A percentile compares a stretch with the other conserved stretches of the same genome.
These are phyloP conservation scores for Oscheius sp. DNA, from an alignment of 1,140 invertebrate genomes.

Conservation along the genomic window DNA sequence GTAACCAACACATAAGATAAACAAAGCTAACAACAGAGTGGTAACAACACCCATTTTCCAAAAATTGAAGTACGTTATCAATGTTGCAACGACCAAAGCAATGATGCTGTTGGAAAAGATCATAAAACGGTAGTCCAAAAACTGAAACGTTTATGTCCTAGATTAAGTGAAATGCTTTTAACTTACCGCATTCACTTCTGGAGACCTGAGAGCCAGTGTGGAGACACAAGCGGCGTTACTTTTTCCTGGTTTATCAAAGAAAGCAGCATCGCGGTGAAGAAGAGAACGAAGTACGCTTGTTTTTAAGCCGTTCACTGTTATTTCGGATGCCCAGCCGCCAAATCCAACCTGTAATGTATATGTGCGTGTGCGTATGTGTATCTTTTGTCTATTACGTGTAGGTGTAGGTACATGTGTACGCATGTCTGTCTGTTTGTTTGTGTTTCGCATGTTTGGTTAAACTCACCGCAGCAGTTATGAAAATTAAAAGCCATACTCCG, in stretches of 20 bases:
- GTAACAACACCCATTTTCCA: slow-evolving; percentile 55
- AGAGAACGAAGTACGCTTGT: slow-evolving; percentile 46
- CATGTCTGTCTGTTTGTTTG: too few relatives aligned
- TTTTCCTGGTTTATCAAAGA: slow-evolving; percentile 65
- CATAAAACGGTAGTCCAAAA: slow-evolving; percentile 50
- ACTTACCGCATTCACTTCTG: slow-evolving; percentile 62
- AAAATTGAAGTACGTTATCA: slow-evolving; percentile 48
- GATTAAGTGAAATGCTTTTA: neutral
- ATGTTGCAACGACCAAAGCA: slow-evolving; percentile 50
- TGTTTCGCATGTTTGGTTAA: too few relatives aligned
- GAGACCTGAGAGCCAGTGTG: slow-evolving; percentile 64
- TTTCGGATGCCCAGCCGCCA: slow-evolving; percentile 55
- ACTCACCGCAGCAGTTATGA: slow-evolving; percentile 18
- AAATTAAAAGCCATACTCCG: neutral
- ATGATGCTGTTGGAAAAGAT: slow-evolving; percentile 59
- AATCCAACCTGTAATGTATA: slow-evolving; percentile 5
- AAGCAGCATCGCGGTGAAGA: slow-evolving; percentile 63
- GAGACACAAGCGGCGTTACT: slow-evolving; percentile 58
- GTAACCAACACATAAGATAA: slow-evolving; percentile 76
- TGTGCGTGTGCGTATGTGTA: too few relatives aligned
- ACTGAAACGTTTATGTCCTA: slow-evolving; percentile 43
- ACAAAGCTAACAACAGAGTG: slow-evolving; percentile 64
- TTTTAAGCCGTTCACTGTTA: slow-evolving; percentile 25
- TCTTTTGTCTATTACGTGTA: too few relatives aligned
- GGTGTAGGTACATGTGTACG: too few relatives aligned